A percentile compares a stretch with the other conserved stretches of the same genome.
phyloP scores from a whole-genome alignment of 1,140 invertebrate genomes.

The Anoplophora glabripennis region DNA sequence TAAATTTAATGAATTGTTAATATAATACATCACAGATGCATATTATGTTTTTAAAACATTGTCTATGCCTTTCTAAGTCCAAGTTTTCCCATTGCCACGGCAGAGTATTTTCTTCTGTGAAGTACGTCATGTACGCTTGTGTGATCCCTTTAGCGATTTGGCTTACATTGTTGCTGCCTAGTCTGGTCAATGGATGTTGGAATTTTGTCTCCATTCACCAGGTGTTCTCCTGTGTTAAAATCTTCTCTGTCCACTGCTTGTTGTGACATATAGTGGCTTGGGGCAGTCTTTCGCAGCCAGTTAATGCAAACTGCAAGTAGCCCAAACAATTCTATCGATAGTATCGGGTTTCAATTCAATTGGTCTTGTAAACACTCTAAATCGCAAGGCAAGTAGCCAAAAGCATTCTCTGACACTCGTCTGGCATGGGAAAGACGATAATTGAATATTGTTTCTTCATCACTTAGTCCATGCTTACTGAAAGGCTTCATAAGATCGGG shows the following conservation, averaged over 20 bases:
- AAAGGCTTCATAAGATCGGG: slow-evolving; percentile 13
- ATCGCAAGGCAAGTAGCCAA: slow-evolving; percentile 47
- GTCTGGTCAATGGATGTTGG: slow-evolving; percentile 21
- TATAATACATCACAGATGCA: background rate
- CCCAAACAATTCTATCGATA: slow-evolving; percentile 10
- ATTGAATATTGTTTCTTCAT: slow-evolving; percentile 44
- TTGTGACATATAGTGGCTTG: slow-evolving; percentile 11
- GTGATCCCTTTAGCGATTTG: slow-evolving; percentile 10
- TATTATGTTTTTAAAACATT: slow-evolving; percentile 6
- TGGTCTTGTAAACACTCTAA: slow-evolving; percentile 40
- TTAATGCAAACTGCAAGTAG: slow-evolving; percentile 24
- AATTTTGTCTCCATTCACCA: slow-evolving; percentile 19
- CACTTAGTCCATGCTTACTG: slow-evolving; percentile 21
- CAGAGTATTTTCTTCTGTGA: slow-evolving; percentile 6
- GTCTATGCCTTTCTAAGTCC: slow-evolving; percentile 1
- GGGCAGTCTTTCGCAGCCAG: slow-evolving; percentile 21
- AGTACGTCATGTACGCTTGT: slow-evolving; percentile 1
- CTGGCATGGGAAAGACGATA: slow-evolving; percentile 45
- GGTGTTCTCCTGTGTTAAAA: slow-evolving; percentile 23
- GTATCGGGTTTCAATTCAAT: slow-evolving; percentile 26
- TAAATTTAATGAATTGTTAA: slow-evolving; percentile 12
- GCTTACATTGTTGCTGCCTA: slow-evolving; percentile 8
- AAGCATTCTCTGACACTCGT: slow-evolving; percentile 50
- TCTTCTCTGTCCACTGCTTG: slow-evolving; percentile 19
- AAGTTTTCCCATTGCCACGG: slow-evolving; percentile 3